Evolutionary conservation across 2,797 vertebrate genomes (phyloP).

Genomic region (Denticeps clupeoides): DNA sequence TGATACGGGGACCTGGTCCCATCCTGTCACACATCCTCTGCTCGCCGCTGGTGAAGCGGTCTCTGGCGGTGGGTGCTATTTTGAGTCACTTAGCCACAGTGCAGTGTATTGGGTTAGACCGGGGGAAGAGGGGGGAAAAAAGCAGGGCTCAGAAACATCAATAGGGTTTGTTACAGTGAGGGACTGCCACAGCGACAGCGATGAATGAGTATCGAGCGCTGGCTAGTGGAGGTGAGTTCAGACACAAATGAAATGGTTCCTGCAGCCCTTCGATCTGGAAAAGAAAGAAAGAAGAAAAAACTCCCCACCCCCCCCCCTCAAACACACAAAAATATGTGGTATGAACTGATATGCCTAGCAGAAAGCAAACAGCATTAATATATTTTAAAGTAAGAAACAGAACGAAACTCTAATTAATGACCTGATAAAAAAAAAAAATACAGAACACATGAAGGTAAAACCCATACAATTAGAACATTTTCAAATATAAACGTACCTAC

Average conservation of each 20-base stretch:
- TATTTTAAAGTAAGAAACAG: constrained; percentile 3
- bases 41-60: too few relatives aligned
- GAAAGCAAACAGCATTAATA: background rate
- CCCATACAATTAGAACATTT: background rate
- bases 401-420: too few relatives aligned
- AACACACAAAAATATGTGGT: background rate
- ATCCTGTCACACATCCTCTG: constrained; percentile 19
- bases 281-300: background rate
- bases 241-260: constrained; percentile 23
- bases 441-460: background rate
- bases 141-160: constrained; percentile 40
- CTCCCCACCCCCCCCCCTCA: background rate
- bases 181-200: constrained; percentile 27
- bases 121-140: constrained; percentile 26
- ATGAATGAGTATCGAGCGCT: constrained; percentile 35
- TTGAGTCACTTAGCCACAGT: constrained; percentile 29
- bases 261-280: constrained; percentile 1
- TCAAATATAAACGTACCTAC: too few relatives aligned
- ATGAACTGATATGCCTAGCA: too few relatives aligned
- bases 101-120: constrained; percentile 32
- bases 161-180: constrained; percentile 49
- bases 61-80: constrained; percentile 19
- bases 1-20: constrained; percentile 33
- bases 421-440: background rate
- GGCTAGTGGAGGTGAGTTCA: constrained; percentile 20